phyloP scores from a whole-genome alignment of 2,888 invertebrate genomes.

The Allygus modestus region DNA sequence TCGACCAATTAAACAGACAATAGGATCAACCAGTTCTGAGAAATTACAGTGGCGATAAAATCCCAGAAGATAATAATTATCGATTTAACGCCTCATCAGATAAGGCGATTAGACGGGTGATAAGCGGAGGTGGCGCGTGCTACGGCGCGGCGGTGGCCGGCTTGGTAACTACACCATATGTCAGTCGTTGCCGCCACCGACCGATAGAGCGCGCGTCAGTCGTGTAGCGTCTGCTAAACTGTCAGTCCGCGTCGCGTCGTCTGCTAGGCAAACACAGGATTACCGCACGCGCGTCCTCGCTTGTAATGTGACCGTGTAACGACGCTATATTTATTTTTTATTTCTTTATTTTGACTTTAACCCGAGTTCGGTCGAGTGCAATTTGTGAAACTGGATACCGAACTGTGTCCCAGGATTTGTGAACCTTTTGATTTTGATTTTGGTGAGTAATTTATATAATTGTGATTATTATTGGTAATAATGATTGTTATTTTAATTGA shows the following conservation, averaged over 20 bases:
- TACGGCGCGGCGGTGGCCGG: constrained; percentile 6
- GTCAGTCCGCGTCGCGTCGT: constrained; percentile 10
- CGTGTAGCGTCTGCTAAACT: neutral
- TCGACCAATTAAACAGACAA: too few species aligned
- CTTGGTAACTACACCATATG: neutral
- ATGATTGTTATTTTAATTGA: neutral
- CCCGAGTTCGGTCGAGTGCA: constrained; percentile 26
- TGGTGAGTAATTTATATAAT: constrained; percentile 31
- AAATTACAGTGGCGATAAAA: constrained; percentile 4
- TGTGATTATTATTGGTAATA: neutral
- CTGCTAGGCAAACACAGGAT: neutral
- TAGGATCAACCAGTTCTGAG: too few species aligned
- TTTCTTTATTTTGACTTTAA: constrained; percentile 49
- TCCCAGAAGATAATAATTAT: constrained; percentile 6
- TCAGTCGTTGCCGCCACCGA: neutral
- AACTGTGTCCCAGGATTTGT: constrained; percentile 46
- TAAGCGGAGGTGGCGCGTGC: constrained; percentile 4
- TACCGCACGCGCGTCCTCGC: neutral
- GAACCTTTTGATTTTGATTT: constrained; percentile 51
- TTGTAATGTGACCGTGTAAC: constrained; percentile 14
- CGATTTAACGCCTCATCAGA: constrained; percentile 25
- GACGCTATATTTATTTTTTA: constrained; percentile 20
- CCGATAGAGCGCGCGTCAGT: neutral
- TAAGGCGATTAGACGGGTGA: neutral
- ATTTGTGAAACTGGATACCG: constrained; percentile 54